Conservation (phyloP, 1,140 invertebrate genomes). For the Papilio polytes region DNA sequence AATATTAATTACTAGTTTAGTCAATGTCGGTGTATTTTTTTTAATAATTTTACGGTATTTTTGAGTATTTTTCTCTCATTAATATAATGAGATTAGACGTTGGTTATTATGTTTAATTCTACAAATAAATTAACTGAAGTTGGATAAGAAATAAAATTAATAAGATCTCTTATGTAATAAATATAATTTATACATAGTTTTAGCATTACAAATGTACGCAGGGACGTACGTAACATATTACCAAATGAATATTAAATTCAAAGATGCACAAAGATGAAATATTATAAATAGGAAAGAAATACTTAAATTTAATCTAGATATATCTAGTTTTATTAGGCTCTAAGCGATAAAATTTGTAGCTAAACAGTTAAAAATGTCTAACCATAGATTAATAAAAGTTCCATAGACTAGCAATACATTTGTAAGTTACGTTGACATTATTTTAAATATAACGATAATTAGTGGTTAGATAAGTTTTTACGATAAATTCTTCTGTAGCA, state of each 20-base stretch:
- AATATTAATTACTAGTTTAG: slow-evolving; percentile 37
- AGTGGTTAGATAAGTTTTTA: slow-evolving; percentile 61
- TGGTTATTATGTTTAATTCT: slow-evolving; percentile 65
- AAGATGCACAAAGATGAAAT: slow-evolving; percentile 48
- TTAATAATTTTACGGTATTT: slow-evolving; percentile 67
- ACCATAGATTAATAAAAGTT: slow-evolving; percentile 36
- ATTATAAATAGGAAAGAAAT: slow-evolving; percentile 41
- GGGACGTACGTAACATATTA: slow-evolving; percentile 61
- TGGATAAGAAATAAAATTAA: slow-evolving; percentile 67
- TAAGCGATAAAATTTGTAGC: slow-evolving; percentile 58
- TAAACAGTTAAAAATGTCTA: slow-evolving; percentile 40
- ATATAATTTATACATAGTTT: slow-evolving; percentile 63
- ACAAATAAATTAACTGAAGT: slow-evolving; percentile 67
- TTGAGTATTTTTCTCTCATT: slow-evolving; percentile 56
- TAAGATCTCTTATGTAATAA: slow-evolving; percentile 71
- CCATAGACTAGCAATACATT: slow-evolving; percentile 33
- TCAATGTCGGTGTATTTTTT: slow-evolving; percentile 49
- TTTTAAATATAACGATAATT: slow-evolving; percentile 40
- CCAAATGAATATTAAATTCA: slow-evolving; percentile 53
- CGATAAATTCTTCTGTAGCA: slow-evolving; percentile 71
- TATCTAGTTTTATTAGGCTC: slow-evolving; percentile 59
- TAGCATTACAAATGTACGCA: slow-evolving; percentile 64
- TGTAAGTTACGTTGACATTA: slow-evolving; percentile 40
- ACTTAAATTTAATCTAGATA: slow-evolving; percentile 47
- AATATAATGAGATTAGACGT: slow-evolving; percentile 63